Evolutionary conservation across 1,140 invertebrate genomes (phyloP), one percentile per base, ranked within the genome.

Genomic region (Plectrocnemia conspersa): DNA sequence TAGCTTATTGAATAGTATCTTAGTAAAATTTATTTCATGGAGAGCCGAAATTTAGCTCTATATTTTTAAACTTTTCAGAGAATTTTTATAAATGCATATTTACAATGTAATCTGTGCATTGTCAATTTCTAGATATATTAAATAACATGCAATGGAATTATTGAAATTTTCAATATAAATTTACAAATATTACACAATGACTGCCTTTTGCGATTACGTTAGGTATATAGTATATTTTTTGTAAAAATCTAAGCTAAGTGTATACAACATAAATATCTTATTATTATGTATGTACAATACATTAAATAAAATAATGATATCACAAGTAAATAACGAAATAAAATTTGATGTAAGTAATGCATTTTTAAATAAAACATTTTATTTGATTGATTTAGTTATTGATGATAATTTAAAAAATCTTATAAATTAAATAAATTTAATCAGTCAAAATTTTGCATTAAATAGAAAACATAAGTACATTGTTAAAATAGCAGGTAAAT

Each of bases 101-200:
- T 13, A 36, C 33, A 10, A 40, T 7, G 16, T 40, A 15, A 40
- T 15, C 16, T 2, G 21, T 40, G 16, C 10, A 18, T 40, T 16
- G 36, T 40, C 16, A 40, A 16, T 5, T 5, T 18, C 3, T 13
- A 18, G 11, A 45, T 25, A 45, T 15, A 16, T n/a, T n/a, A n/a
- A 45, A 23, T n/a, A 27, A 23, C 23, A 5, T 19, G 40, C 13
- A 27, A 16, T 45, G 19, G 18, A 42, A 45, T 27, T 45, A 27
- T 45, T 27, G 23, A 45, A 45, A 45, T 27, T 13, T 45, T 16
- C 42, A 19, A 45, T 27, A 45, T 23, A 45, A 45, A 27, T 27
- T 45, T 45, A 16, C 6, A 45, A 45, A 27, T 27, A 27, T 45
- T 45, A 45, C 42, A 42, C 25, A 6, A 40, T 18, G 9, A 40